Percentiles rank a stretch among this genome's conserved stretches.
Evolutionary conservation across 2,797 vertebrate genomes (phyloP).

Genomic region (Pseudochirops cupreus): DNA sequence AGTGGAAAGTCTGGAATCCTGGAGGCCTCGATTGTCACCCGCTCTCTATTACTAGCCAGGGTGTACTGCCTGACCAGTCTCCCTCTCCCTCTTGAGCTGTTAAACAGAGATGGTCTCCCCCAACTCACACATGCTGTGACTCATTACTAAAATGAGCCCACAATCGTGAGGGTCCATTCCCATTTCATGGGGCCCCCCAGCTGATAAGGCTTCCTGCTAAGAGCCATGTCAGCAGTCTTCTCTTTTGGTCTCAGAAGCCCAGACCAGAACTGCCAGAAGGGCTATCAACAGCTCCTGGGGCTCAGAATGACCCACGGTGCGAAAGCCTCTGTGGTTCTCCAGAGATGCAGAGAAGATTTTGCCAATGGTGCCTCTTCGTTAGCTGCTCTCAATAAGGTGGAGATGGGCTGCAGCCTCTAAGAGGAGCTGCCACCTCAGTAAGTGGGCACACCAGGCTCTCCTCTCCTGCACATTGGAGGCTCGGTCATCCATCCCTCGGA

Average conservation of each 20-base stretch:
- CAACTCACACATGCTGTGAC: slow-evolving; percentile 13
- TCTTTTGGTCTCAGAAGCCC: not conserved
- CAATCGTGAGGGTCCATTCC: not conserved
- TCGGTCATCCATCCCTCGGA: slow-evolving; percentile 24
- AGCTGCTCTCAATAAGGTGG: not conserved
- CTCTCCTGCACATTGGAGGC: slow-evolving; percentile 20
- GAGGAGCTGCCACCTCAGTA: slow-evolving; percentile 18
- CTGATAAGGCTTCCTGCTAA: not conserved
- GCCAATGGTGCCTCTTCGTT: not conserved
- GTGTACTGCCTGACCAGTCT: not conserved
- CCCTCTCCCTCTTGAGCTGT: not conserved
- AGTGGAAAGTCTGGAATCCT: not conserved
- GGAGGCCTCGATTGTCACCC: not conserved
- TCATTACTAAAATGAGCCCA: slow-evolving; percentile 12
- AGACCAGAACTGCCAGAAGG: not conserved
- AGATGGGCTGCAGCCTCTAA: slow-evolving; percentile 28
- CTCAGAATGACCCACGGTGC: slow-evolving; percentile 7
- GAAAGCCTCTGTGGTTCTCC: not conserved
- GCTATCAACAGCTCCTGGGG: not conserved
- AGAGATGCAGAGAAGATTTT: slow-evolving; percentile 24
- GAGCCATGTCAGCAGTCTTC: not conserved
- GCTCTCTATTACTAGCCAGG: not conserved
- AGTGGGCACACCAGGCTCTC: not conserved
- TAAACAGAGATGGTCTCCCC: not conserved
- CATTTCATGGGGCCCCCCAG: not conserved